Conservation (phyloP, 2,888 invertebrate genomes). For the Dasysyrphus tricinctus region DNA sequence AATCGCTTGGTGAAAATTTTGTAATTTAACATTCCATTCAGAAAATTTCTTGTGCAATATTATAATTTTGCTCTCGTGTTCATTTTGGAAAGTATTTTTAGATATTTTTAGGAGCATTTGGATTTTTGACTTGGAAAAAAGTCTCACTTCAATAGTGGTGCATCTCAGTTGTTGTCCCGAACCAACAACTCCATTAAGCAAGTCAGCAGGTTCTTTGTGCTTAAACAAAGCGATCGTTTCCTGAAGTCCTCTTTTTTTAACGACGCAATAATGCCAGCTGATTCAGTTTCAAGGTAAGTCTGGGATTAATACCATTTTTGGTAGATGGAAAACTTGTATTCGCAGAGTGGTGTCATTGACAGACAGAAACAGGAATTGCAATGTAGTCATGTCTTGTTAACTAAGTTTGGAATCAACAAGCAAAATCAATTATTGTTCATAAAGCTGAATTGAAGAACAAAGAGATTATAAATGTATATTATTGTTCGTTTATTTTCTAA, state of each 20-base stretch:
- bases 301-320: conserved; percentile 62
- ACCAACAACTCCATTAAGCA: not conserved
- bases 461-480: conserved; percentile 39
- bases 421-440: conserved; percentile 11
- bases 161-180: not conserved
- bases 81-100: conserved; percentile 56
- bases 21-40: conserved; percentile 52
- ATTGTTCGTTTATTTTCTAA: conserved; percentile 27
- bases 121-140: not conserved
- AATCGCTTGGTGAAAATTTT: conserved; percentile 58
- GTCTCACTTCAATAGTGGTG: not conserved
- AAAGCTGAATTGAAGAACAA: conserved; percentile 48
- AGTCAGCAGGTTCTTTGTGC: conserved; percentile 61
- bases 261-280: conserved; percentile 72
- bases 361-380: conserved; percentile 59
- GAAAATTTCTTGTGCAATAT: conserved; percentile 60
- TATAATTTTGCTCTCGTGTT: conserved; percentile 39
- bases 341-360: conserved; percentile 33
- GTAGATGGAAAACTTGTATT: conserved; percentile 27
- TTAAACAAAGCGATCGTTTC: conserved; percentile 24
- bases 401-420: conserved; percentile 18
- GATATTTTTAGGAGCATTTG: conserved; percentile 47
- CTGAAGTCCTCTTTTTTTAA: conserved; percentile 49
- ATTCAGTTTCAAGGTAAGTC: conserved; percentile 72
- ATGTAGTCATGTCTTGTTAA: conserved; percentile 14